Conservation (phyloP, 2,113 vertebrate species). For the Syrrhaptes paradoxus region DNA sequence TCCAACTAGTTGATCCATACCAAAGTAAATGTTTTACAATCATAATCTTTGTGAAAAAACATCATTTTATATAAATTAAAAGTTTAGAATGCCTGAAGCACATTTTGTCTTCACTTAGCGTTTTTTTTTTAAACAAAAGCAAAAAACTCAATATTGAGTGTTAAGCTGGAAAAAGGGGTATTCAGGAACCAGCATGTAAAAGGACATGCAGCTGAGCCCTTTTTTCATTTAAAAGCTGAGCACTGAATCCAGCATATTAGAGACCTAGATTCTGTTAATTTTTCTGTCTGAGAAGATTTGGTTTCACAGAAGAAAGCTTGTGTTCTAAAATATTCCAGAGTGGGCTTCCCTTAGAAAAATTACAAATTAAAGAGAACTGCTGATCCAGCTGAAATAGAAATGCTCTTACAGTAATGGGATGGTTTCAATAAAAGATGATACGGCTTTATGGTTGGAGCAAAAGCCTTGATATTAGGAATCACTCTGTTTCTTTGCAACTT, state of each 20-base stretch:
- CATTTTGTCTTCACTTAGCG: neutral
- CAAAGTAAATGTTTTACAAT: neutral
- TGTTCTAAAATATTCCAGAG: neutral
- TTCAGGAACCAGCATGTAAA: neutral
- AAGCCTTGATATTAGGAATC: neutral
- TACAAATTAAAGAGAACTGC: neutral
- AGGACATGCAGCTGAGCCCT: neutral
- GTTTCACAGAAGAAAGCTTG: neutral
- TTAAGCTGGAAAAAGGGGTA: neutral
- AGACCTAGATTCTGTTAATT: neutral
- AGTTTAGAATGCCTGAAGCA: neutral
- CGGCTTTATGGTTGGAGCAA: neutral
- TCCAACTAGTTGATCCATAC: neutral
- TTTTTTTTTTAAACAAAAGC: neutral
- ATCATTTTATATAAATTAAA: neutral
- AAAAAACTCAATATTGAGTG: neutral
- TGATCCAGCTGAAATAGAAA: neutral
- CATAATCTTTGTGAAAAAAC: neutral
- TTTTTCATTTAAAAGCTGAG: neutral
- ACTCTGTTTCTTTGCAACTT: neutral
- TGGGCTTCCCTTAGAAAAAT: neutral
- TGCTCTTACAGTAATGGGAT: neutral
- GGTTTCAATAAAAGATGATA: neutral
- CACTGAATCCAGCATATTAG: neutral
- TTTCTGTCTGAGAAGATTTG: neutral